These are phyloP conservation scores for Tetrao urogallus DNA, from an alignment of 2,113 vertebrate genomes.

Conservation along the genomic window DNA sequence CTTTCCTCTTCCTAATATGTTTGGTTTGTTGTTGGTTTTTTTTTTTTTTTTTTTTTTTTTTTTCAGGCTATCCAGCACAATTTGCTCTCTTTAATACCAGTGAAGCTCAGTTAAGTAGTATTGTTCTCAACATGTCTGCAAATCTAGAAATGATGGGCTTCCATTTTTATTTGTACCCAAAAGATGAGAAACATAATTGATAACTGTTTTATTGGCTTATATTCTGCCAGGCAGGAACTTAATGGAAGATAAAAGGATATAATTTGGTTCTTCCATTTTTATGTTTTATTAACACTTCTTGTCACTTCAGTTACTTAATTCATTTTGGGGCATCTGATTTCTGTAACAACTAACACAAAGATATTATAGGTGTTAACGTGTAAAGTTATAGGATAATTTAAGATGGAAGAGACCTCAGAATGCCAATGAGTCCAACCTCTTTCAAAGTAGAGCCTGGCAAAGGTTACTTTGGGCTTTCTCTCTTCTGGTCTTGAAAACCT, in stretches of 20 bases:
- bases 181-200: not conserved
- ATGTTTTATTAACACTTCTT: not conserved
- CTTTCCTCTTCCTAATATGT: not conserved
- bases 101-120: not conserved
- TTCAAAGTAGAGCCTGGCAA: not conserved
- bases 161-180: not conserved
- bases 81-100: not conserved
- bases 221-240: not conserved
- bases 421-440: not conserved
- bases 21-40: rapidly evolving
- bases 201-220: not conserved
- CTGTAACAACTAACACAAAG: not conserved
- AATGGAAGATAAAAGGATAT: not conserved
- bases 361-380: not conserved
- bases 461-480: not conserved
- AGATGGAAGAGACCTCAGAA: not conserved
- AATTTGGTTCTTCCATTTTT: not conserved
- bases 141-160: not conserved
- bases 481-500: not conserved
- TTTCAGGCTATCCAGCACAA: not conserved
- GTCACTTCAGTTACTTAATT: not conserved
- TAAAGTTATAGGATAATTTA: not conserved
- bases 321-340: not conserved
- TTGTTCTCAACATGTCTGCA: not conserved
- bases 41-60: not conserved